phyloP scores from a whole-genome alignment of 2,113 vertebrate genomes.

The Nerophis lumbriciformis region DNA sequence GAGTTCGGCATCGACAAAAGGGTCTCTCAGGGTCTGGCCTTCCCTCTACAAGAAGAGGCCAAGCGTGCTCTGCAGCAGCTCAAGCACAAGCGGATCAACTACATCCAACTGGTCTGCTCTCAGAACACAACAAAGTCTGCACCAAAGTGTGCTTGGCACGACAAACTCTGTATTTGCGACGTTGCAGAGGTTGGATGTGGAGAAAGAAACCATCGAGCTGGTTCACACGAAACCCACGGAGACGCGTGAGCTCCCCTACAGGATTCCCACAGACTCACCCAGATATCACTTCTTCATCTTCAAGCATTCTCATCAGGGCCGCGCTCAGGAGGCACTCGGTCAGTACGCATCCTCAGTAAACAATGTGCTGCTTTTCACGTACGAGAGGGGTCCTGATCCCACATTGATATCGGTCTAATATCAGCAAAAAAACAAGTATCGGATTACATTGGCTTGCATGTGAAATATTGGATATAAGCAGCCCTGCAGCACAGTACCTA shows the following conservation, averaged over 20 bases:
- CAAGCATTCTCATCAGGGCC: conserved; percentile 90
- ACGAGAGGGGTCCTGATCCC: too few relatives aligned
- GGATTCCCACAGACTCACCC: conserved; percentile 86
- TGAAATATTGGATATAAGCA: too few relatives aligned
- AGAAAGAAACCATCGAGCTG: conserved; percentile 89
- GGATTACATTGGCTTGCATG: too few relatives aligned
- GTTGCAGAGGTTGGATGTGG: conserved; percentile 85
- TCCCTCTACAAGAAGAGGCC: conserved; percentile 88
- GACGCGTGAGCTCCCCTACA: conserved; percentile 79
- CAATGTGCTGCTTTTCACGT: not conserved
- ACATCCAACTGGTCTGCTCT: conserved; percentile 87
- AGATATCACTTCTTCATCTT: conserved; percentile 97
- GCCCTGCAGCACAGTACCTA: too few relatives aligned
- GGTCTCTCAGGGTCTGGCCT: conserved; percentile 89
- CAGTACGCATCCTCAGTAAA: conserved; percentile 49
- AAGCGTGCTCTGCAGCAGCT: conserved; percentile 86
- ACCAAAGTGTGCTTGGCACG: not conserved
- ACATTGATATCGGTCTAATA: too few relatives aligned
- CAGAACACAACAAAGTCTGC: not conserved
- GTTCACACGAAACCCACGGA: conserved; percentile 91
- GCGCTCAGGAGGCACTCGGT: conserved; percentile 89
- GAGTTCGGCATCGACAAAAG: conserved; percentile 94
- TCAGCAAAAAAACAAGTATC: too few relatives aligned
- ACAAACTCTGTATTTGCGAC: conserved; percentile 11
- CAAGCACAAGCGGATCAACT: conserved; percentile 87